Conservation (phyloP, 2,888 invertebrate genomes). For the Ephialtes manifestator region DNA sequence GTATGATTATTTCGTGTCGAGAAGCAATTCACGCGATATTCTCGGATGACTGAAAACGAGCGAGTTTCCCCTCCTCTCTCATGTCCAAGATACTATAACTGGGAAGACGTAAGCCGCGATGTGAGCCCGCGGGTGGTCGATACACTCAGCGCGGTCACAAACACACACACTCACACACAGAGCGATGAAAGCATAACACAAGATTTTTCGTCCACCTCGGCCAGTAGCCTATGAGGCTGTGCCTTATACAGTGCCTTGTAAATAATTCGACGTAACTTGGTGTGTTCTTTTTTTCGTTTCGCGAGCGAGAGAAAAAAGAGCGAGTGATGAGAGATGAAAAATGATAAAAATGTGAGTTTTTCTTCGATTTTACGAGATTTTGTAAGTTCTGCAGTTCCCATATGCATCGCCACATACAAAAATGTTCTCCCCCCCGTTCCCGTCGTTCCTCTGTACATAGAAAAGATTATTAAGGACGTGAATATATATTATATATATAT, state of each 20-base stretch:
- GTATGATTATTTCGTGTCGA: constrained; percentile 28
- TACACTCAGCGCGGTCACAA: neutral
- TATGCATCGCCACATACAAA: constrained; percentile 22
- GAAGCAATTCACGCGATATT: constrained; percentile 16
- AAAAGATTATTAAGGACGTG: constrained; percentile 58
- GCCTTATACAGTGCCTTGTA: constrained; percentile 85
- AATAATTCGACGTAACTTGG: constrained; percentile 69
- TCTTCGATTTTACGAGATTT: constrained; percentile 21
- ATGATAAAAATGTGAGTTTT: constrained; percentile 34
- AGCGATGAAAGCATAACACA: neutral
- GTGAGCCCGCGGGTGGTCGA: constrained; percentile 31
- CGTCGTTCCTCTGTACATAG: constrained; percentile 72
- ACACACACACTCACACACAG: neutral
- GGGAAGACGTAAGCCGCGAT: constrained; percentile 12
- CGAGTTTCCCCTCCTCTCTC: neutral
- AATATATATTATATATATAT: constrained; percentile 58
- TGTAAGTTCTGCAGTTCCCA: neutral
- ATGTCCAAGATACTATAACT: constrained; percentile 9
- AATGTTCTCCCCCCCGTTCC: constrained; percentile 34
- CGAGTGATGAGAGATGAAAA: constrained; percentile 42
- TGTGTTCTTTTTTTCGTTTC: constrained; percentile 38
- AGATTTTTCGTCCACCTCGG: constrained; percentile 70
- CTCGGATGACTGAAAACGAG: constrained; percentile 27
- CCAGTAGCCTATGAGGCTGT: constrained; percentile 82
- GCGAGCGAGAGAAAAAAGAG: constrained; percentile 40